These are phyloP conservation scores for Odontomyia ornata DNA, from an alignment of 2,888 invertebrate species.

Conservation along the genomic window DNA sequence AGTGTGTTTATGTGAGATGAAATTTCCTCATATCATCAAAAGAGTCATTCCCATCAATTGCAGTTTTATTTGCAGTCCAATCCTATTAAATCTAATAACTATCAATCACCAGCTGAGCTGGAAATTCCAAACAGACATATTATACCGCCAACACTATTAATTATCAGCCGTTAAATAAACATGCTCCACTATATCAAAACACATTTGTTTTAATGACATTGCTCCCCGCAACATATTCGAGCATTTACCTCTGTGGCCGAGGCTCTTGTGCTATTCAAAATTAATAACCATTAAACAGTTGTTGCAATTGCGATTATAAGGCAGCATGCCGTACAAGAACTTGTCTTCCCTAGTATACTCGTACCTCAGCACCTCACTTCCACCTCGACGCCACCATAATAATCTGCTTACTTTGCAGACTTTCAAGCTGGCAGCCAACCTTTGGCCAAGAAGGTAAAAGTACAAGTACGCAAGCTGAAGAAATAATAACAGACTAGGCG, in stretches of 20 bases:
- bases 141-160: background rate
- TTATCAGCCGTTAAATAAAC: constrained; percentile 4
- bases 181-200: constrained; percentile 23
- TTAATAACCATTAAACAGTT: constrained; percentile 28
- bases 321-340: constrained; percentile 20
- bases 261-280: background rate
- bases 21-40: too few relatives aligned
- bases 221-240: background rate
- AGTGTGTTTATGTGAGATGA: too few relatives aligned
- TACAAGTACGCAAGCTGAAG: background rate
- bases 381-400: background rate
- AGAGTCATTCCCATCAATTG: too few relatives aligned
- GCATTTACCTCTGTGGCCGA: background rate
- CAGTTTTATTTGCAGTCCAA: too few relatives aligned
- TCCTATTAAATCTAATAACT: too few relatives aligned
- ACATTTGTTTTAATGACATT: constrained; percentile 14
- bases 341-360: constrained; percentile 11
- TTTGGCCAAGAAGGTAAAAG: background rate
- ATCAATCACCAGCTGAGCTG: too few relatives aligned
- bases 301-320: constrained; percentile 16
- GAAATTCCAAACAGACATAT: background rate
- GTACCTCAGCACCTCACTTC: background rate
- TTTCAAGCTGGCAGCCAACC: background rate
- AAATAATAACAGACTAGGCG: constrained; percentile 11
- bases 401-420: constrained; percentile 19